A percentile compares a stretch with the other conserved stretches of the same genome.
phyloP scores from a whole-genome alignment of 2,113 vertebrate genomes.

The Emydura subglobosa region DNA sequence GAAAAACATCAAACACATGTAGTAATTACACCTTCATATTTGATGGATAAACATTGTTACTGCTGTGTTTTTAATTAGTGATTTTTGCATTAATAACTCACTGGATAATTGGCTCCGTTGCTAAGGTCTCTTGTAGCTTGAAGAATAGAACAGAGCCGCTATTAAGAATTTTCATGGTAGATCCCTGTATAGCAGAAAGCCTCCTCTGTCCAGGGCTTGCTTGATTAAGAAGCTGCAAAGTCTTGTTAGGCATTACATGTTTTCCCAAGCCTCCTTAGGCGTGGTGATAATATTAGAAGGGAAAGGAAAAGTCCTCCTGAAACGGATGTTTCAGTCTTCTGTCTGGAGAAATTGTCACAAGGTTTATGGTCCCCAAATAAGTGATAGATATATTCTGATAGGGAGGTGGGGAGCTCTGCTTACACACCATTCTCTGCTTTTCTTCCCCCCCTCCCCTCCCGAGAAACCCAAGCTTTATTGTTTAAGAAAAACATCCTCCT shows the following conservation, averaged over 20 bases:
- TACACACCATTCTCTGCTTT: not conserved
- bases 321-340: not conserved
- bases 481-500: not conserved
- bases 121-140: not conserved
- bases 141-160: not conserved
- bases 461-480: not conserved
- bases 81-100: slow-evolving; percentile 36
- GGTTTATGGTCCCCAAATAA: not conserved
- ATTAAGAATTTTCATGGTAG: not conserved
- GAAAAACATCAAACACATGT: not conserved
- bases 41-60: not conserved
- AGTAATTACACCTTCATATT: slow-evolving; percentile 11
- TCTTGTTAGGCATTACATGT: not conserved
- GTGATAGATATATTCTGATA: not conserved
- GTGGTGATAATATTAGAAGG: not conserved
- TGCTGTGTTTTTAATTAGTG: slow-evolving; percentile 4
- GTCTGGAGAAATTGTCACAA: not conserved
- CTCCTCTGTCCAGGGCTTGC: not conserved
- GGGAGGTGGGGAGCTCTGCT: not conserved
- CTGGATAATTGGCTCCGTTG: slow-evolving; percentile 23
- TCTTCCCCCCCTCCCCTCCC: not conserved
- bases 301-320: not conserved
- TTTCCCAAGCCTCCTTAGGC: not conserved
- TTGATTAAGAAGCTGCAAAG: not conserved
- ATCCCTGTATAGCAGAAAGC: not conserved